These are phyloP conservation scores for Dexiosoma caninum DNA, from an alignment of 2,888 invertebrate species.

Conservation along the genomic window DNA sequence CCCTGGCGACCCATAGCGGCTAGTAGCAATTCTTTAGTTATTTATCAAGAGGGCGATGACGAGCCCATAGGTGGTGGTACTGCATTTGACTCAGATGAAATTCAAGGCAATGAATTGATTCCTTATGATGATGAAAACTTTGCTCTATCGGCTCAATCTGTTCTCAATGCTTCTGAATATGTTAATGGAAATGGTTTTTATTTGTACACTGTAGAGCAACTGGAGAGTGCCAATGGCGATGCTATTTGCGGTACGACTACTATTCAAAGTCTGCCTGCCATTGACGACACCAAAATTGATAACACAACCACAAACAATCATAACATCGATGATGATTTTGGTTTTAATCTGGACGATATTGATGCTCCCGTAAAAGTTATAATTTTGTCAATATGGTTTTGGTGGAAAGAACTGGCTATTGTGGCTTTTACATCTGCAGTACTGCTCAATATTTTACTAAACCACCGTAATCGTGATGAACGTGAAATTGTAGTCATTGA, in stretches of 20 bases:
- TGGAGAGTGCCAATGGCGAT: conserved; percentile 57
- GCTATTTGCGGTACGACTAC: conserved; percentile 52
- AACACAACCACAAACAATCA: conserved; percentile 67
- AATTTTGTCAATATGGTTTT: conserved; percentile 87
- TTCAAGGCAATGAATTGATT: conserved; percentile 69
- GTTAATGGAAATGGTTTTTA: conserved; percentile 89
- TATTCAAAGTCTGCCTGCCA: conserved; percentile 54
- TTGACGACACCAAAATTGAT: conserved; percentile 54
- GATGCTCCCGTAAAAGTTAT: conserved; percentile 84
- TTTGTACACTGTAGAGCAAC: conserved; percentile 81
- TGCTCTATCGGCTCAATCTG: conserved; percentile 83
- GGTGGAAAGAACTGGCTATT: conserved; percentile 90
- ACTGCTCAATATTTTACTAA: conserved; percentile 83
- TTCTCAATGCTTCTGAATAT: conserved; percentile 85
- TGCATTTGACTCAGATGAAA: conserved; percentile 29
- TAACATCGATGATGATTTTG: conserved; percentile 67
- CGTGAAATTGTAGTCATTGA: conserved; percentile 76
- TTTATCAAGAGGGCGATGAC: conserved; percentile 67
- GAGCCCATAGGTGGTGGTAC: conserved; percentile 50
- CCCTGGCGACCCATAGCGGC: conserved; percentile 88
- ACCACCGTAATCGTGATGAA: conserved; percentile 77
- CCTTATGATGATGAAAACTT: conserved; percentile 77
- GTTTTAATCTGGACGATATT: conserved; percentile 78
- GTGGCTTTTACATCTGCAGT: conserved; percentile 87
- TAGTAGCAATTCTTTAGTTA: conserved; percentile 76